These are phyloP conservation scores for Holacanthella duospinosa DNA, from an alignment of 2,888 invertebrate species.

Conservation along the genomic window DNA sequence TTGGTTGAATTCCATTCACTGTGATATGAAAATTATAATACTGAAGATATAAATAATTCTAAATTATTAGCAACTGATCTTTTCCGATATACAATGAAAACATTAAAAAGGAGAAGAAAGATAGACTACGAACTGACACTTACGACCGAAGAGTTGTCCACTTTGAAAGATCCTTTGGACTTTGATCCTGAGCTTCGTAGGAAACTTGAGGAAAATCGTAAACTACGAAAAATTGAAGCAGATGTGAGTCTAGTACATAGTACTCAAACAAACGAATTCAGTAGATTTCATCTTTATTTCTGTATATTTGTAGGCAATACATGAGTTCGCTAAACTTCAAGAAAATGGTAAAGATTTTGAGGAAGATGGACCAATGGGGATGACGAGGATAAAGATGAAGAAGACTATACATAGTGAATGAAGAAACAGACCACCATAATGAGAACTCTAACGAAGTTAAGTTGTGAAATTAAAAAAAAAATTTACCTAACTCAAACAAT, in stretches of 20 bases:
- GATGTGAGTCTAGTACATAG: background rate
- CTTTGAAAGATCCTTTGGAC: background rate
- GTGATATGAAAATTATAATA: background rate
- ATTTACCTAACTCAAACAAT: too few relatives aligned
- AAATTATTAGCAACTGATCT: constrained; percentile 8
- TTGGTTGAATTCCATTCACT: background rate
- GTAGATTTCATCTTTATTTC: too few relatives aligned
- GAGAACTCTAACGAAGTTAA: background rate
- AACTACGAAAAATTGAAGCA: background rate
- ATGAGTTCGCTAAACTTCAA: background rate
- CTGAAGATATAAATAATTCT: background rate
- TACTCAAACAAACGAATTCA: background rate
- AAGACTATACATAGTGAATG: background rate
- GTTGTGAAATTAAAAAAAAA: too few relatives aligned
- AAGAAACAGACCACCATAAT: background rate
- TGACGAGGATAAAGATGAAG: constrained; percentile 7
- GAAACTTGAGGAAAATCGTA: background rate
- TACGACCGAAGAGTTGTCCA: too few relatives aligned
- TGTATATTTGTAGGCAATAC: background rate
- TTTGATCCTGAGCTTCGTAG: background rate
- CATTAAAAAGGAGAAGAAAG: background rate
- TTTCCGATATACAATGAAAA: constrained; percentile 8
- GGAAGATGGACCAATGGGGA: background rate
- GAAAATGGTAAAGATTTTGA: background rate
- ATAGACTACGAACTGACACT: too few relatives aligned